phyloP scores from a whole-genome alignment of 2,888 invertebrate species.

The Mesochorus sp. region DNA sequence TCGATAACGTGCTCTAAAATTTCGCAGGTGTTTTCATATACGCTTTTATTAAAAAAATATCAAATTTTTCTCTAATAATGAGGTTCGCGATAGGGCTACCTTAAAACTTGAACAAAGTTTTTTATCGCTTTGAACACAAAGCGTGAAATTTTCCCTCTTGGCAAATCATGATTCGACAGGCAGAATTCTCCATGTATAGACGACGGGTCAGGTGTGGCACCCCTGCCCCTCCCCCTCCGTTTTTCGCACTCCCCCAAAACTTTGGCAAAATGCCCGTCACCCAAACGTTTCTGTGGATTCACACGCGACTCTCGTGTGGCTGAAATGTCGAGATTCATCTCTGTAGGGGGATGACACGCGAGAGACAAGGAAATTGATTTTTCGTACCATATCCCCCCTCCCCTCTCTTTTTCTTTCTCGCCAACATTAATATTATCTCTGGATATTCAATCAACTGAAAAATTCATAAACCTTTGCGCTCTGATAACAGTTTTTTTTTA shows the following conservation, averaged over 20 bases:
- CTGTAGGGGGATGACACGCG: background rate
- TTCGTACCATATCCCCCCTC: background rate
- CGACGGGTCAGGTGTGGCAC: constrained; percentile 52
- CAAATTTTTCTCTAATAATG: too few species aligned
- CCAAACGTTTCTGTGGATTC: constrained; percentile 31
- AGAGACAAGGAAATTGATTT: constrained; percentile 24
- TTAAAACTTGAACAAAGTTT: too few species aligned
- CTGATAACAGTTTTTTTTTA: background rate
- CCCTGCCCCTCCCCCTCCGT: constrained; percentile 51
- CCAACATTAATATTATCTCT: background rate
- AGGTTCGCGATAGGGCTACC: too few species aligned
- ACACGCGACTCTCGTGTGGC: background rate
- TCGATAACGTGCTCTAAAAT: too few species aligned
- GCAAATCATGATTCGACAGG: constrained; percentile 58
- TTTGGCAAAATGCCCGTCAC: constrained; percentile 53
- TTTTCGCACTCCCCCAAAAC: constrained; percentile 48
- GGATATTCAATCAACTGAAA: background rate
- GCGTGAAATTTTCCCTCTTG: constrained; percentile 47
- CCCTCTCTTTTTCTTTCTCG: too few species aligned
- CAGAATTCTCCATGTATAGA: constrained; percentile 6
- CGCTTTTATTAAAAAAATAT: too few species aligned
- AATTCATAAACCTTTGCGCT: background rate
- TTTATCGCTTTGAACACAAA: too few species aligned
- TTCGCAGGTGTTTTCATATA: too few species aligned
- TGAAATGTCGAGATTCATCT: constrained; percentile 46